Conservation (phyloP, 2,888 invertebrate species). For the Agrotis clavis region DNA sequence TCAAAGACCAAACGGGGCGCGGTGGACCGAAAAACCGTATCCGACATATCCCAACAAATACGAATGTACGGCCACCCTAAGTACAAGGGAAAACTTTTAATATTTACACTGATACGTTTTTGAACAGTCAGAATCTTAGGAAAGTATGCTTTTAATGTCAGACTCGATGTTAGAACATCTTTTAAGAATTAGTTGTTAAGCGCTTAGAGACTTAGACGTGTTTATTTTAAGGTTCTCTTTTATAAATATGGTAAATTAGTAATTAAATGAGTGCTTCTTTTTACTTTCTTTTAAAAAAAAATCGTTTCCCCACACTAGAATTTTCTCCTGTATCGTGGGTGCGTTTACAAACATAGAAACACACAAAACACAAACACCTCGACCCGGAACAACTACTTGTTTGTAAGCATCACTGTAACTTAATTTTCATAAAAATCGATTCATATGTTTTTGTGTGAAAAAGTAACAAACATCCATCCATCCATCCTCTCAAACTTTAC, state of each 20-base stretch:
- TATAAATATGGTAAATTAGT: background rate
- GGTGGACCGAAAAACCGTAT: background rate
- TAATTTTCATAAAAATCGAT: no score
- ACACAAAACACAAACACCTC: no score
- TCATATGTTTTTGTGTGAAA: no score
- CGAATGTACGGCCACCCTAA: background rate
- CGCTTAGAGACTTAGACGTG: background rate
- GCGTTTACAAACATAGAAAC: no score
- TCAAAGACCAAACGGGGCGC: background rate
- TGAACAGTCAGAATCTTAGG: constrained; percentile 41
- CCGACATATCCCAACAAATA: background rate
- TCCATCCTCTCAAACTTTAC: no score
- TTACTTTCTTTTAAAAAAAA: no score
- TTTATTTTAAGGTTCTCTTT: background rate
- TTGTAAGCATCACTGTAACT: no score
- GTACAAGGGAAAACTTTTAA: constrained; percentile 35
- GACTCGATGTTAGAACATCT: background rate
- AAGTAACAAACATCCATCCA: no score
- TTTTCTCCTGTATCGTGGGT: no score
- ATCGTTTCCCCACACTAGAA: no score
- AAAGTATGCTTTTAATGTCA: constrained; percentile 20
- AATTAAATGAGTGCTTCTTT: background rate
- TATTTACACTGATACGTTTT: constrained; percentile 55
- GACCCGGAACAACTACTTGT: no score
- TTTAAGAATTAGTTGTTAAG: background rate